These are phyloP conservation scores for Germaria angustata DNA, from an alignment of 2,888 invertebrate genomes.

Conservation along the genomic window DNA sequence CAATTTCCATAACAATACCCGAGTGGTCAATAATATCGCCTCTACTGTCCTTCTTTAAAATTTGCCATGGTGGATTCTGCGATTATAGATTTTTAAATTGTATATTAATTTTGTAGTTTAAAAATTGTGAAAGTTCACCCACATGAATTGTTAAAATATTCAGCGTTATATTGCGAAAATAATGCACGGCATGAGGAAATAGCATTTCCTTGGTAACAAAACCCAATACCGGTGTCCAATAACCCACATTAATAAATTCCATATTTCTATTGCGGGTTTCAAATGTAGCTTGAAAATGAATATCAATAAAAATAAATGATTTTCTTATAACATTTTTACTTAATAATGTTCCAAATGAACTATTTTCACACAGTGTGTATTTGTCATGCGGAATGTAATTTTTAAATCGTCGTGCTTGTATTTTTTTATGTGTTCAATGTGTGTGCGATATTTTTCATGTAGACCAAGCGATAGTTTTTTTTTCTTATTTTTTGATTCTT, in stretches of 20 bases:
- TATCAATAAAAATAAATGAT: background rate
- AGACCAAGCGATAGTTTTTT: no score
- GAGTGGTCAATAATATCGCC: slow-evolving; percentile 81
- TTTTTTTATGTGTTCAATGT: no score
- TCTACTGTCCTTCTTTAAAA: slow-evolving; percentile 83
- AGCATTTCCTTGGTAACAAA: slow-evolving; percentile 84
- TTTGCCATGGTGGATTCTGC: slow-evolving; percentile 94
- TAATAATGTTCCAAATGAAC: no score
- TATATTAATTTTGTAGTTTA: background rate
- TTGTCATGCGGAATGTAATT: no score
- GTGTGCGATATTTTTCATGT: no score
- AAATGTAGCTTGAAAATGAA: slow-evolving; percentile 35
- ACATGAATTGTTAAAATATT: slow-evolving; percentile 90
- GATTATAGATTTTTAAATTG: background rate
- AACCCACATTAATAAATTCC: slow-evolving; percentile 82
- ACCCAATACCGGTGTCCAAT: slow-evolving; percentile 88
- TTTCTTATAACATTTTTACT: no score
- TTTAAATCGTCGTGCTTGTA: no score
- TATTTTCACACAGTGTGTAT: background rate
- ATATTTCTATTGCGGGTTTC: slow-evolving; percentile 72
- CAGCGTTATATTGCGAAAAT: slow-evolving; percentile 87
- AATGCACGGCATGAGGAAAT: slow-evolving; percentile 89
- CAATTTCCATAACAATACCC: slow-evolving; percentile 89
- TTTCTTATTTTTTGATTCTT: no score
- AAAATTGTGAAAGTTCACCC: slow-evolving; percentile 73